Base-by-base conservation (phyloP, 2,113 vertebrate species). In the Aldabrachelys gigantea region DNA sequence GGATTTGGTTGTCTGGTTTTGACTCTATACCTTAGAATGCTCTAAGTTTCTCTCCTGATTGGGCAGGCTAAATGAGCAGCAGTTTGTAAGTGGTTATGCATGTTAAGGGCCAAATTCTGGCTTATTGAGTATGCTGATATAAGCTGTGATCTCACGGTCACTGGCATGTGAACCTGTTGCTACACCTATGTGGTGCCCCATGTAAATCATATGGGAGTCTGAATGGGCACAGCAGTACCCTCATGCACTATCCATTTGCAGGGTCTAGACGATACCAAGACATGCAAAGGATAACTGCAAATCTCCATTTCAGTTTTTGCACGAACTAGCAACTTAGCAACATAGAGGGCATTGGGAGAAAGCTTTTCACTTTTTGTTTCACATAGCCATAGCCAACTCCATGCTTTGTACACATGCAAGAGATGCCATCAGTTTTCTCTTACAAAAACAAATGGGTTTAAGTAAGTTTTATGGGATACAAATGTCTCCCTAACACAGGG, bases 51-150 rank as follows among this genome's bases (percentile, higher is more conserved):
- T 52, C 5, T 87, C n/a, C 2, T 5, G n/a, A 29, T 14, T 0
- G 0, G 59, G 8, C 6, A 1, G 0, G 3, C 25, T 5, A 49
- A 50, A 35, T 14, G 38, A 41, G 80, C 27, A 19, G 31, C 11
- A 21, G 83, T 27, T 80, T 0, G 2, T 83, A 31, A 31, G 13
- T 54, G n/a, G n/a, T 24, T 53, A 41, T 35, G 19, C 35, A 1
- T 57, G 53, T 76, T 21, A 5, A 8, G 54, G 52, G 69, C 25
- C 31, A 72, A 25, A 29, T 41, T 11, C 8, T 1, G 50, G 13
- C 38, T 29, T 14, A 0, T 0, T 13, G 44, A n/a, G 1, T 14
- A 27, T 8, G 3, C 29, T 29, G 72, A 6, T 29, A 1, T 3
- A 38, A 31, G 57, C 57, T 62, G 27, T 31, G 57, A 62, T 62